Evolutionary conservation across 2,888 invertebrate species (phyloP).

Genomic region (Argynnis bischoffii): DNA sequence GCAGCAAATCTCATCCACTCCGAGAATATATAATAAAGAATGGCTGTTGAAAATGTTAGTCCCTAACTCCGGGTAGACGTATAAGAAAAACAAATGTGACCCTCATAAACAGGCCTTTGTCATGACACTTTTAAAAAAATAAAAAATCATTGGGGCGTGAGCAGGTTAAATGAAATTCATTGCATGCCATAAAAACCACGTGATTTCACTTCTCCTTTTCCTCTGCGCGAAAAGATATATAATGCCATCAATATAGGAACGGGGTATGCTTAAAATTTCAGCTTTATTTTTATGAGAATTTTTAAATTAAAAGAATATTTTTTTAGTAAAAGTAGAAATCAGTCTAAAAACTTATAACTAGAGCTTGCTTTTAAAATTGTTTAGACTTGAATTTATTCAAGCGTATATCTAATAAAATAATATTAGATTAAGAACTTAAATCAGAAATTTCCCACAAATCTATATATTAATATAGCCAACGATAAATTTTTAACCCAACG

Average conservation of each 20-base stretch:
- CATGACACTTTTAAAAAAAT: conserved; percentile 44
- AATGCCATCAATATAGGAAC: conserved; percentile 17
- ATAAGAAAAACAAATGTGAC: conserved; percentile 42
- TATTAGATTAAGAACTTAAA: background rate
- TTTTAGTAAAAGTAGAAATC: too few relatives aligned
- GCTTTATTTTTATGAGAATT: background rate
- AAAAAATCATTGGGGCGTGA: conserved; percentile 44
- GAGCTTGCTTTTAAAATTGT: too few relatives aligned
- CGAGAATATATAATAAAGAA: background rate
- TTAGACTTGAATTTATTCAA: too few relatives aligned
- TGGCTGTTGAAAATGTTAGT: background rate
- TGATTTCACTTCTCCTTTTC: conserved; percentile 34
- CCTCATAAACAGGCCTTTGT: conserved; percentile 47
- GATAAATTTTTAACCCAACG: background rate
- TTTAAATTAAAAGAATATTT: background rate
- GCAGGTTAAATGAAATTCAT: conserved; percentile 57
- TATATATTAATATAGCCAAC: background rate
- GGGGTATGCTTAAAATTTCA: conserved; percentile 9
- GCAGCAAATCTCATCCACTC: background rate
- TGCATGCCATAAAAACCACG: conserved; percentile 44
- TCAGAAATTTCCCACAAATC: background rate
- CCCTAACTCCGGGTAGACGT: conserved; percentile 12
- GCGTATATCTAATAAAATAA: too few relatives aligned
- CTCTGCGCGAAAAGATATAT: conserved; percentile 19
- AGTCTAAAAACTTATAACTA: too few relatives aligned